These are phyloP conservation scores for Adrianichthys oophorus DNA, from an alignment of 2,797 vertebrate species.

Conservation along the genomic window DNA sequence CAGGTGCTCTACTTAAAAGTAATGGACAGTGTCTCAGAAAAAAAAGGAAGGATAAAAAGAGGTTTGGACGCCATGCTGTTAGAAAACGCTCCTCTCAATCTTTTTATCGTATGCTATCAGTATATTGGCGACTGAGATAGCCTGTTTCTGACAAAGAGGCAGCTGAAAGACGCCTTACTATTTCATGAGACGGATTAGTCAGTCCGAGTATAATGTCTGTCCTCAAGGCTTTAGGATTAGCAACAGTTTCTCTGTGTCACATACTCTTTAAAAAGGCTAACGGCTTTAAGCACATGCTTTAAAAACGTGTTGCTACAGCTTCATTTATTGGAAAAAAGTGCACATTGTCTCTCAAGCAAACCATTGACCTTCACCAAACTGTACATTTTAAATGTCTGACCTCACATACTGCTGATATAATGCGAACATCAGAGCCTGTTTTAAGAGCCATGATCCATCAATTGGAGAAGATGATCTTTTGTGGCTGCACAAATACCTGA, in stretches of 20 bases:
- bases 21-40: constrained; percentile 77
- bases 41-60: constrained; percentile 44
- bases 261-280: constrained; percentile 56
- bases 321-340: constrained; percentile 62
- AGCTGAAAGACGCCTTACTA: constrained; percentile 64
- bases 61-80: constrained; percentile 55
- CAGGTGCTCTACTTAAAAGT: constrained; percentile 71
- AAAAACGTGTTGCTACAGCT: constrained; percentile 55
- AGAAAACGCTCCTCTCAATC: constrained; percentile 53
- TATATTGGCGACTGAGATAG: constrained; percentile 53
- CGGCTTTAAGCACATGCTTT: constrained; percentile 50
- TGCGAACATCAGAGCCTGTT: constrained; percentile 36
- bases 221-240: constrained; percentile 71
- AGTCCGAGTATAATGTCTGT: constrained; percentile 63
- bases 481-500: constrained; percentile 17
- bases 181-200: constrained; percentile 71
- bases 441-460: constrained; percentile 16
- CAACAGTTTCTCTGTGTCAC: constrained; percentile 65
- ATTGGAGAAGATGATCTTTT: constrained; percentile 41
- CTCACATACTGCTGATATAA: constrained; percentile 47
- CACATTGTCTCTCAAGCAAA: constrained; percentile 49
- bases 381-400: constrained; percentile 45
- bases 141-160: constrained; percentile 60
- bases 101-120: constrained; percentile 54
- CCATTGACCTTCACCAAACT: constrained; percentile 37